Base-by-base conservation (phyloP, 2,113 vertebrate genomes). In the Ovis canadensis region DNA sequence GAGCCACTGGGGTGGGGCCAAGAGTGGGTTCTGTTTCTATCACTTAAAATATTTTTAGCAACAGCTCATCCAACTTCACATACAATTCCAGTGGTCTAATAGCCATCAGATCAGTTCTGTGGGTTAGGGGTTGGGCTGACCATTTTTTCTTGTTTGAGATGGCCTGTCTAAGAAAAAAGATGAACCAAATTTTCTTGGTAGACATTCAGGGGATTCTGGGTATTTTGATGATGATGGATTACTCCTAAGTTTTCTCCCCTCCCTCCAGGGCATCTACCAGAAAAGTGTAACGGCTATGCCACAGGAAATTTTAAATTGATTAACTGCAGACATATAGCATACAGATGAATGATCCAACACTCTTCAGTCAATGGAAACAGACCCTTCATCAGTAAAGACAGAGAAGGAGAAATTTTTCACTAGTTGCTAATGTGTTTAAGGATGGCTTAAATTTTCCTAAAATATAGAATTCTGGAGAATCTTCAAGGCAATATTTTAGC, bases 281-380 rank as follows among this genome's bases (percentile, higher is more conserved):
- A 80, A 16, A 95, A 94, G n/a, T 40, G 52, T 16, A 27, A 85
- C 25, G 90, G n/a, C 43, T 62, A 43, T 64, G 48, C 17, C 80
- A 17, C 33, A 77, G 14, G 17, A 74, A 92, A 89, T 43, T 71
- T 60, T 54, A 84, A 93, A 86, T 17, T 57, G 29, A 36, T 86
- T 59, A 40, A 33, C 29, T 36, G 0, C 86, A 19, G 3, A 57
- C 31, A 77, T 59, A 19, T 31, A 55, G 36, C 10, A 62, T 55
- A 31, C 5, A 43, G 40, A 93, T 67, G 27, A 71, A 97, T 59
- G 23, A 87, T 62, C 67, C 90, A 81, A 92, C 86, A 87, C 9
- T 81, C 17, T 54, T 17, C 21, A 85, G 11, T 77, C 52, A 91
- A 2, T 80, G 11, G 7, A 96, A 94, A 71, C 4, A 85, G 40